Percentiles rank a stretch among this genome's conserved stretches.
Conservation (phyloP, 2,113 vertebrate species). For the Arizona elegans region DNA sequence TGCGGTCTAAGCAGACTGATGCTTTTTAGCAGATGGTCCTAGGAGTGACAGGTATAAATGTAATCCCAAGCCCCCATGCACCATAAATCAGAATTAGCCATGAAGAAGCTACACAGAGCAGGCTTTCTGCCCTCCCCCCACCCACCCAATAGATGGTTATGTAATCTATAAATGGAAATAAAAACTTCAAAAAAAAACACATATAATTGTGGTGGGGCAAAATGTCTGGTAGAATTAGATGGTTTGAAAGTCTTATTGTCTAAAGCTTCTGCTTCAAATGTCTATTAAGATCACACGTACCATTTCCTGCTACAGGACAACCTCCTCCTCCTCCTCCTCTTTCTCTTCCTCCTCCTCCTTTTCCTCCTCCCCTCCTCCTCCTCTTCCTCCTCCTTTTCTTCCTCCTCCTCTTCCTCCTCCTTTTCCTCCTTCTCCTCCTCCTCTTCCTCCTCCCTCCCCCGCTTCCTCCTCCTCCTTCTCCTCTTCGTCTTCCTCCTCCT, state of each 20-base stretch:
- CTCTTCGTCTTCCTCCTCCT: no score
- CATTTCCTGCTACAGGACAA: no score
- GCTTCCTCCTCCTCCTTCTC: no score
- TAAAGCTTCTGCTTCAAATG: no score
- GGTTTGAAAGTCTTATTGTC: neutral
- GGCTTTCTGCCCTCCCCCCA: neutral
- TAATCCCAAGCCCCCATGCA: neutral
- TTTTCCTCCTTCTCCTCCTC: no score
- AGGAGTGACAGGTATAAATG: slow-evolving; percentile 19
- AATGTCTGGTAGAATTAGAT: neutral
- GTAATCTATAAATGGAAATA: neutral
- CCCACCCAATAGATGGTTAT: neutral
- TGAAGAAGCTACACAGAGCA: neutral
- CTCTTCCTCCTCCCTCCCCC: no score
- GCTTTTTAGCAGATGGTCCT: slow-evolving; percentile 38
- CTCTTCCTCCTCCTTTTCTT: no score
- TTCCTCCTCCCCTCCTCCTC: no score
- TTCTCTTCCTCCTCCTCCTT: no score
- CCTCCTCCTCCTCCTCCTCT: no score
- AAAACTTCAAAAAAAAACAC: neutral
- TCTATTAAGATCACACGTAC: no score
- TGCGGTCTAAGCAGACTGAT: neutral
- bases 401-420: no score
- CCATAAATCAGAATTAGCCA: neutral
- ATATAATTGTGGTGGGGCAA: neutral